Conservation (phyloP, 1,140 invertebrate species). For the Chironomus striatipennis region DNA sequence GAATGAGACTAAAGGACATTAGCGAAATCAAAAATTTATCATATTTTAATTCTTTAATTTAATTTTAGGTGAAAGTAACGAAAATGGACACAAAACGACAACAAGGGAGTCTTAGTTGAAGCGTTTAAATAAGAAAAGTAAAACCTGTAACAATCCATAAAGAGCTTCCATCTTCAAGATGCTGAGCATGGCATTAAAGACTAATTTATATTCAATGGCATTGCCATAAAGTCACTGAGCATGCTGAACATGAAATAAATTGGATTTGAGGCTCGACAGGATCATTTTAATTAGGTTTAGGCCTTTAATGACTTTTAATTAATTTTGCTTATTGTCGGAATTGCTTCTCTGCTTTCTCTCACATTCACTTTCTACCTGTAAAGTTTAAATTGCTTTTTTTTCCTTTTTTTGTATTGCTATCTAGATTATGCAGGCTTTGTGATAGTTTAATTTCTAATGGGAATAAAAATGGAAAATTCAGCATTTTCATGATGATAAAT, state of each 20-base stretch:
- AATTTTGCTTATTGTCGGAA: neutral
- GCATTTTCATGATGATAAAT: too few species aligned
- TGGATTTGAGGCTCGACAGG: conserved; percentile 10
- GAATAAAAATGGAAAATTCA: too few species aligned
- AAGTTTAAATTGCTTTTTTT: neutral
- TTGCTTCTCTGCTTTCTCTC: neutral
- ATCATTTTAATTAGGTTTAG: conserved; percentile 14
- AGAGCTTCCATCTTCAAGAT: neutral
- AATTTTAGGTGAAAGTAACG: too few species aligned
- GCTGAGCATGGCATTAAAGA: conserved; percentile 3
- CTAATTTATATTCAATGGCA: conserved; percentile 14
- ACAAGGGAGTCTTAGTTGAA: too few species aligned
- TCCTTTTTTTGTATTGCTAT: neutral
- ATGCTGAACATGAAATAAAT: conserved; percentile 14
- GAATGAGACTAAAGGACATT: too few species aligned
- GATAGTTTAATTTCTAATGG: too few species aligned
- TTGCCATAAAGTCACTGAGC: conserved; percentile 11
- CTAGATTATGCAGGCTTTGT: too few species aligned
- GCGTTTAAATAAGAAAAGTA: too few species aligned
- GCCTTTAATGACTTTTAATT: conserved; percentile 14
- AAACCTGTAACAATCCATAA: too few species aligned
- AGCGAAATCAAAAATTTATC: too few species aligned
- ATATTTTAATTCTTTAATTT: too few species aligned
- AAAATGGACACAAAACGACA: too few species aligned
- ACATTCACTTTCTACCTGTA: neutral